These are phyloP conservation scores for Cyanoramphus novaezelandiae DNA, from an alignment of 2,113 vertebrate species.

Conservation along the genomic window DNA sequence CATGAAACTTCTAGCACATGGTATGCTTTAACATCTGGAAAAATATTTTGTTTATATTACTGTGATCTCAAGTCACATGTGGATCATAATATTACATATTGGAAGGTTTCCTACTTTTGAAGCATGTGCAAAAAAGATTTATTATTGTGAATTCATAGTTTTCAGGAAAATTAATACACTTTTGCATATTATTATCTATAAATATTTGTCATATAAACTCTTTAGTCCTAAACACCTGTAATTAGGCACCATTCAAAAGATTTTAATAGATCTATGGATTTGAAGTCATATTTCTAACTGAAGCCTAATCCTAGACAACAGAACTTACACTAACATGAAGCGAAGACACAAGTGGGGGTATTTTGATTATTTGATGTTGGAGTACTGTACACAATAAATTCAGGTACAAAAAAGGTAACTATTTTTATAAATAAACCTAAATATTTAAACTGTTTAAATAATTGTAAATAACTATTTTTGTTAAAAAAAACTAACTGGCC, in stretches of 20 bases:
- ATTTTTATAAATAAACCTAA: no score
- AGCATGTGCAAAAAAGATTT: background rate
- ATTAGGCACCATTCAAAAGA: background rate
- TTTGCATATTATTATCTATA: background rate
- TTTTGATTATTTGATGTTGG: background rate
- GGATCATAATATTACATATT: background rate
- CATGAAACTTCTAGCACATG: background rate
- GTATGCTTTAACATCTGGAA: conserved; percentile 12
- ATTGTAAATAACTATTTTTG: no score
- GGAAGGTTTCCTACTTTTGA: background rate
- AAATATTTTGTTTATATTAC: conserved; percentile 5
- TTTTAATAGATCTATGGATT: background rate
- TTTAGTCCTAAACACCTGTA: background rate
- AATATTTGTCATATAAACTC: background rate
- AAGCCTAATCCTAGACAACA: background rate
- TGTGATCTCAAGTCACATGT: background rate
- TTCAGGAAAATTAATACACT: background rate
- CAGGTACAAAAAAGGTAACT: background rate
- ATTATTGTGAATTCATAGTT: background rate
- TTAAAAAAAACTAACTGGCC: background rate
- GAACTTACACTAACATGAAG: background rate
- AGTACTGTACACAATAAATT: background rate
- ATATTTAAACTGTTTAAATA: no score
- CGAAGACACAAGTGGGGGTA: background rate
- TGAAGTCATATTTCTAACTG: background rate